phyloP scores from a whole-genome alignment of 2,888 invertebrate species.

The Pseudoips prasinana region DNA sequence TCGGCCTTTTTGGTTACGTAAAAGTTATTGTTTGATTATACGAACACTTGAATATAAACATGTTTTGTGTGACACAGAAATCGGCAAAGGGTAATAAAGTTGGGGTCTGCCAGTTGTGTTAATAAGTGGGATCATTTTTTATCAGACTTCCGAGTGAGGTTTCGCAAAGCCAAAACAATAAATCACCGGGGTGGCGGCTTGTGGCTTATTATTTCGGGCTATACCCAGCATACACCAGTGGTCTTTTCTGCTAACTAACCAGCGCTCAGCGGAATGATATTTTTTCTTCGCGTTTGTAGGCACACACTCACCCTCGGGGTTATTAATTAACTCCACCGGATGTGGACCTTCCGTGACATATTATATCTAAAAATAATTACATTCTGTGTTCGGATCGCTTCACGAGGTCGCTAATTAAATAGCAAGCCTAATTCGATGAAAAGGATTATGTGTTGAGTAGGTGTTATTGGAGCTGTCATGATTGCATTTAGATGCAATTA shows the following conservation, averaged over 20 bases:
- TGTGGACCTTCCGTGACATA: conserved; percentile 50
- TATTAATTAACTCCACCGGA: conserved; percentile 66
- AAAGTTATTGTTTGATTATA: conserved; percentile 40
- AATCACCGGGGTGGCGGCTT: conserved; percentile 66
- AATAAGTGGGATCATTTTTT: conserved; percentile 79
- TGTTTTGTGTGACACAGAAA: conserved; percentile 27
- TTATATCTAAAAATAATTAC: conserved; percentile 52
- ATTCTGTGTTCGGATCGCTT: conserved; percentile 27
- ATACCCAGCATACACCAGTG: conserved; percentile 43
- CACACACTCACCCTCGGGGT: conserved; percentile 50
- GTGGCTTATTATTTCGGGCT: conserved; percentile 73
- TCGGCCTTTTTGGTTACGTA: too few species aligned
- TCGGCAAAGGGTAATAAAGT: conserved; percentile 64
- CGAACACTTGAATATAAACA: conserved; percentile 39
- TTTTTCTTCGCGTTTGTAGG: conserved; percentile 52
- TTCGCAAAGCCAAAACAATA: conserved; percentile 76
- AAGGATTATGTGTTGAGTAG: too few species aligned
- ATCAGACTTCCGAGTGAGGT: conserved; percentile 72
- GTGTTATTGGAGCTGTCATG: too few species aligned
- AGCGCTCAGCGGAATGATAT: conserved; percentile 57
- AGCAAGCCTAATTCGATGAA: conserved; percentile 15
- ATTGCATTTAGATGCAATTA: too few species aligned
- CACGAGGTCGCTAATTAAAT: conserved; percentile 32
- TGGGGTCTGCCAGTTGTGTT: conserved; percentile 61
- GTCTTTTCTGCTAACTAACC: conserved; percentile 68